These are phyloP conservation scores for Ascidia mentula DNA, from an alignment of 23 tunicate species.

Conservation along the genomic window DNA sequence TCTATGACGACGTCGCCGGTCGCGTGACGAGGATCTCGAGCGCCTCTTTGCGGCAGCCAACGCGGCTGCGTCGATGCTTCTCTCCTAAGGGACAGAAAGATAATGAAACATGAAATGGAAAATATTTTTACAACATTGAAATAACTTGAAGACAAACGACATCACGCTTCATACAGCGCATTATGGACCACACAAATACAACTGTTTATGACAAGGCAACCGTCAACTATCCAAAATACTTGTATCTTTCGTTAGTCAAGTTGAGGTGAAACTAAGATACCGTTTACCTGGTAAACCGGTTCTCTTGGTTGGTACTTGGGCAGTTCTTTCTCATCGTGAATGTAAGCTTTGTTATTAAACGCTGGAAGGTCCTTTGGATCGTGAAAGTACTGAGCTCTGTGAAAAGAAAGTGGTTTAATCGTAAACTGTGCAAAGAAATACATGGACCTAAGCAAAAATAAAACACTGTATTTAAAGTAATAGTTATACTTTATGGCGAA, in stretches of 20 bases:
- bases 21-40: constrained; percentile 31
- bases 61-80: constrained; percentile 29
- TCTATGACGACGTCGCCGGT: constrained; percentile 21
- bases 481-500: not conserved
- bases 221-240: not conserved
- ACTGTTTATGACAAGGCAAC: not conserved
- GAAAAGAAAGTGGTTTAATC: not conserved
- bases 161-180: not conserved
- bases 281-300: not conserved
- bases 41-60: not conserved
- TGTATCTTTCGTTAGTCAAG: no score
- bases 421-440: no score
- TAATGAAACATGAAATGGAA: not conserved
- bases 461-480: not conserved
- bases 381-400: not conserved
- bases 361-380: not conserved
- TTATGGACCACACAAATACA: not conserved
- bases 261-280: no score
- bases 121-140: no score
- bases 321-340: not conserved
- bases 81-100: not conserved
- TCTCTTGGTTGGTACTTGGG: not conserved
- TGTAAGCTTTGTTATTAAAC: not conserved
- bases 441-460: no score
- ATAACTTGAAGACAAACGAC: not conserved